Evolutionary conservation across 2,797 vertebrate genomes (phyloP).

Genomic region (Malacoraja senta): DNA sequence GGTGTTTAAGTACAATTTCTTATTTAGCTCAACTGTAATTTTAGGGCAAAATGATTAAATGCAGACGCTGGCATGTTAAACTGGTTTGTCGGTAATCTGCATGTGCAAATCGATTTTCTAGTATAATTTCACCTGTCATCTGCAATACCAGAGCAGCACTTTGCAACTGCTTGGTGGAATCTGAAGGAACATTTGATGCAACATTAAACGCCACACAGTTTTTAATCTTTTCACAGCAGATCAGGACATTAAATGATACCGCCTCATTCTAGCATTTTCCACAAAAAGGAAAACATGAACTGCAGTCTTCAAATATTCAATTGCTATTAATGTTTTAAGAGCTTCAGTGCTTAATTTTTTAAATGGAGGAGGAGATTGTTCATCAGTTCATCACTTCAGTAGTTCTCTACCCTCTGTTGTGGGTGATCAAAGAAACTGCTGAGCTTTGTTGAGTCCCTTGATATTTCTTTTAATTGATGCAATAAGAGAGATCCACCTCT

Average conservation of each 20-base stretch:
- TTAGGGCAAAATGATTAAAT: background rate
- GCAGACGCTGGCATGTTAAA: background rate
- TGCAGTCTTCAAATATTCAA: background rate
- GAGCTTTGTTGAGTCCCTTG: conserved; percentile 24
- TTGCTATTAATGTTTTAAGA: conserved; percentile 6
- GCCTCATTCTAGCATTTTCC: background rate
- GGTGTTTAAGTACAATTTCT: background rate
- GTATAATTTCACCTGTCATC: background rate
- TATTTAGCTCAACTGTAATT: background rate
- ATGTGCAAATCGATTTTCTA: background rate
- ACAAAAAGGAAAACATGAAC: background rate
- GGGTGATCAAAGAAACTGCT: conserved; percentile 16
- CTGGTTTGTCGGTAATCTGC: background rate
- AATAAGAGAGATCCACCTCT: background rate
- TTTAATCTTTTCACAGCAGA: background rate
- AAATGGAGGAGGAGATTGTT: conserved; percentile 18
- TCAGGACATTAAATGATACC: background rate
- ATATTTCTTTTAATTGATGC: background rate
- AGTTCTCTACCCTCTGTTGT: background rate
- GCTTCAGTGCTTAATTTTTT: conserved; percentile 7
- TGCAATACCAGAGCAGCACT: background rate
- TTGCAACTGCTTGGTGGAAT: background rate
- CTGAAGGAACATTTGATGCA: conserved; percentile 25
- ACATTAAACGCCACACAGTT: background rate
- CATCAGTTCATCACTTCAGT: background rate